These are phyloP conservation scores for Osmoderma eremita DNA, from an alignment of 2,888 invertebrate genomes.

Conservation along the genomic window DNA sequence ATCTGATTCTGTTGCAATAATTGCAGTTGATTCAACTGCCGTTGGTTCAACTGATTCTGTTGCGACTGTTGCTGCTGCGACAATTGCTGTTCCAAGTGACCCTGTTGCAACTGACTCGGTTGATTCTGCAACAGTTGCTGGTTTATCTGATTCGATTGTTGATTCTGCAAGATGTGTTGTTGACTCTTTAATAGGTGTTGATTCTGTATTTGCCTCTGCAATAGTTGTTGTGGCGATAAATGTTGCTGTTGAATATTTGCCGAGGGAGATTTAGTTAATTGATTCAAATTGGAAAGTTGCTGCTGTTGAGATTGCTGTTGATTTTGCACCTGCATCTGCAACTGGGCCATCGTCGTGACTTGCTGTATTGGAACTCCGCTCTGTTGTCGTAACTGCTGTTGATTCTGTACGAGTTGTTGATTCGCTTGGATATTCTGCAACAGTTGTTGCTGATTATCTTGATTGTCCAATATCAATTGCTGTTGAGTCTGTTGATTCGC, in stretches of 20 bases:
- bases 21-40: conserved; percentile 28
- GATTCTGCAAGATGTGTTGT: conserved; percentile 62
- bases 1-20: conserved; percentile 20
- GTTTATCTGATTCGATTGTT: conserved; percentile 42
- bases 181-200: conserved; percentile 37
- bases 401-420: conserved; percentile 45
- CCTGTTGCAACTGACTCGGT: conserved; percentile 59
- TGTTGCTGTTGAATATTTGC: conserved; percentile 36
- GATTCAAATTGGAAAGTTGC: conserved; percentile 39
- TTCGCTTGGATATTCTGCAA: conserved; percentile 55
- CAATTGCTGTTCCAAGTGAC: conserved; percentile 66
- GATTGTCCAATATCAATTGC: conserved; percentile 50
- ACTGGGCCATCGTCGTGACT: conserved; percentile 45
- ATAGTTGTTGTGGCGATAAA: conserved; percentile 40
- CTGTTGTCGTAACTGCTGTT: conserved; percentile 48
- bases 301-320: conserved; percentile 41
- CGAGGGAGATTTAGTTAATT: conserved; percentile 20
- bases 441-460: conserved; percentile 54
- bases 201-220: conserved; percentile 34
- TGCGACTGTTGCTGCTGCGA: conserved; percentile 64
- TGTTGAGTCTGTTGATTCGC: conserved; percentile 47
- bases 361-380: conserved; percentile 28
- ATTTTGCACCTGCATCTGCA: conserved; percentile 45
- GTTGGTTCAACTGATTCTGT: conserved; percentile 45
- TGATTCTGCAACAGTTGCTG: conserved; percentile 60